A percentile compares a stretch with the other conserved stretches of the same genome.
These are phyloP conservation scores for Mixornis gularis DNA, from an alignment of 2,113 vertebrate genomes.

Conservation along the genomic window DNA sequence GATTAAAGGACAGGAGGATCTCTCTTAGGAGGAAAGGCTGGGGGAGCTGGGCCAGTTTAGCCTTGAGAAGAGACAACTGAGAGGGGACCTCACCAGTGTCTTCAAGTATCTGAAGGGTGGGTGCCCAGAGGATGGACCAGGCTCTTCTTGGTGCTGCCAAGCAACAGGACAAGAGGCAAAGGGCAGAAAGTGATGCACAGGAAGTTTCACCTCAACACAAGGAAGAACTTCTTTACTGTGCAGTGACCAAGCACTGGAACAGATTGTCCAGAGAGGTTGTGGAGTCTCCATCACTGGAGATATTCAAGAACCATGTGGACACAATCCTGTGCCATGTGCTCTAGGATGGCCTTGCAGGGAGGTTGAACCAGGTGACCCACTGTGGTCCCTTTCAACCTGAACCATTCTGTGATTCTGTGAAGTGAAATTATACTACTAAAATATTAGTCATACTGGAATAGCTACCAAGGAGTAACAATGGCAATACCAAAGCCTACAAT, in stretches of 20 bases:
- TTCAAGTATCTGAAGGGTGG: not conserved
- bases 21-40: not conserved
- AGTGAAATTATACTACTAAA: not conserved
- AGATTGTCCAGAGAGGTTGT: not conserved
- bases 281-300: not conserved
- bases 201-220: not conserved
- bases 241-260: accelerated
- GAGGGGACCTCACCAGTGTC: not conserved
- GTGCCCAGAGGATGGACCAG: not conserved
- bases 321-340: not conserved
- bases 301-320: not conserved
- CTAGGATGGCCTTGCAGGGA: not conserved
- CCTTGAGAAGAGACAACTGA: not conserved
- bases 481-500: not conserved
- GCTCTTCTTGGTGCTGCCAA: accelerated
- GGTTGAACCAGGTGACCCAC: not conserved
- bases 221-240: not conserved
- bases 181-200: not conserved
- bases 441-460: not conserved
- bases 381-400: not conserved
- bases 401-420: not conserved
- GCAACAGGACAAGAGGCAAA: not conserved
- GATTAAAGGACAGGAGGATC: not conserved
- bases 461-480: not conserved
- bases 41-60: not conserved